Percentiles rank a stretch among this genome's conserved stretches.
Evolutionary conservation across 2,888 invertebrate genomes (phyloP).

Genomic region (Cephus sareptanus): DNA sequence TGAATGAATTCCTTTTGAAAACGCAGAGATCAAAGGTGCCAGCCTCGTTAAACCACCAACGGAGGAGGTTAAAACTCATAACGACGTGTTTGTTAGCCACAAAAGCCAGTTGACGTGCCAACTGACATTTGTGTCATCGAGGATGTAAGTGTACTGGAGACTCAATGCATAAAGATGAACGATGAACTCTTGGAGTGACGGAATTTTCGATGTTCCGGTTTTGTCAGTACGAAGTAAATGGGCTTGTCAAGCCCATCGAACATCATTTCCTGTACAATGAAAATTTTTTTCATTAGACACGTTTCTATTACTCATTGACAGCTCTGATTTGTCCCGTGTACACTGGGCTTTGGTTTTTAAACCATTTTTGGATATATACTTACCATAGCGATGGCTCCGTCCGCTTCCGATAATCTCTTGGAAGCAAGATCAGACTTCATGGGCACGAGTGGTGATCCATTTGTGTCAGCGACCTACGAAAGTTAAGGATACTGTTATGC

Average conservation of each 20-base stretch:
- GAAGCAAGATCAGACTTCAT: not conserved
- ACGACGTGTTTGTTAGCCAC: not conserved
- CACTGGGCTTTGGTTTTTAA: not conserved
- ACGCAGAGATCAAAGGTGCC: not conserved
- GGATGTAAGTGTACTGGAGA: not conserved
- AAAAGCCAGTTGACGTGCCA: not conserved
- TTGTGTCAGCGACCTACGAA: not conserved
- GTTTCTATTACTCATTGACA: not conserved
- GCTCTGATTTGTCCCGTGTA: not conserved
- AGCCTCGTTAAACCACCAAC: not conserved
- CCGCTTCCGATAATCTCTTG: not conserved
- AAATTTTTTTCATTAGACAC: not conserved
- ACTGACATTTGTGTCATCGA: slow-evolving; percentile 5
- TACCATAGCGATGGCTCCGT: not conserved
- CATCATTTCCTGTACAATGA: not conserved
- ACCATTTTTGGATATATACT: not conserved
- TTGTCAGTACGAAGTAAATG: not conserved
- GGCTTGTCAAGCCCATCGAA: not conserved
- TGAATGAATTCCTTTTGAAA: not conserved
- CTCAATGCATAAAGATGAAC: not conserved
- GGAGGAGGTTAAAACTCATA: slow-evolving; percentile 1
- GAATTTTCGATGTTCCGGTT: not conserved
- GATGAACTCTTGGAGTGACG: not conserved
- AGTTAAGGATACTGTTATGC: not conserved
- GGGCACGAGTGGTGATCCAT: not conserved